phyloP scores from a whole-genome alignment of 2,888 invertebrate species.

The Acleris laterana region DNA sequence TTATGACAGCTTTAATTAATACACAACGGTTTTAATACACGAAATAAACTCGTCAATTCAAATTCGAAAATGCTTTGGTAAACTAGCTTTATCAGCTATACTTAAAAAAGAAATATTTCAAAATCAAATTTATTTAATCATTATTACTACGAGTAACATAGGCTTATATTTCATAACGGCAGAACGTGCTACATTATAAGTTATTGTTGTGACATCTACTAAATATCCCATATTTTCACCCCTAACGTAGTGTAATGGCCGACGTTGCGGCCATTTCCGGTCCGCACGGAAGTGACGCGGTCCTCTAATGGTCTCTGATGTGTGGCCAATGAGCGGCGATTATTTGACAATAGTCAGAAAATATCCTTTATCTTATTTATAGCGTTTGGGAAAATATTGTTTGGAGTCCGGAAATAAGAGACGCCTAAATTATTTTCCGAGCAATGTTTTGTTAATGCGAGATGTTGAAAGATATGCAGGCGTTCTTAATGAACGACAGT shows the following conservation, averaged over 20 bases:
- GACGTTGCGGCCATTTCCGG: constrained; percentile 39
- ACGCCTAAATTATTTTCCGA: too few species aligned
- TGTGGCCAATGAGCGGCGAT: constrained; percentile 21
- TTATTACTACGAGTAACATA: not conserved
- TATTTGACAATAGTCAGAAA: not conserved
- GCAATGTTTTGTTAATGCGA: too few species aligned
- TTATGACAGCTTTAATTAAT: too few species aligned
- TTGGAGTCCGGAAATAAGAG: too few species aligned
- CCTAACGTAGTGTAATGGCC: constrained; percentile 21
- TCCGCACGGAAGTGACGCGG: constrained; percentile 38
- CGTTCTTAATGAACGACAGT: too few species aligned
- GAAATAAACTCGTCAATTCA: too few species aligned
- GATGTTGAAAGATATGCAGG: too few species aligned
- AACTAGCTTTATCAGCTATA: too few species aligned
- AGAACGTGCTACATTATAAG: not conserved
- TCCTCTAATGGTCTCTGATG: constrained; percentile 33
- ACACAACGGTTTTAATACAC: too few species aligned
- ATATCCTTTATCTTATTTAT: not conserved
- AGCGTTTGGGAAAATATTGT: too few species aligned
- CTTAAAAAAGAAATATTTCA: not conserved
- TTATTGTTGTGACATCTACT: not conserved
- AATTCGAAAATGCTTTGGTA: too few species aligned
- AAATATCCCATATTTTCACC: constrained; percentile 7
- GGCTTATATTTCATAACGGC: too few species aligned
- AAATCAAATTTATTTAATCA: not conserved